Percentiles rank a stretch among this genome's conserved stretches.
Evolutionary conservation across 2,797 vertebrate species (phyloP).

Genomic region (Erethizon dorsatum): DNA sequence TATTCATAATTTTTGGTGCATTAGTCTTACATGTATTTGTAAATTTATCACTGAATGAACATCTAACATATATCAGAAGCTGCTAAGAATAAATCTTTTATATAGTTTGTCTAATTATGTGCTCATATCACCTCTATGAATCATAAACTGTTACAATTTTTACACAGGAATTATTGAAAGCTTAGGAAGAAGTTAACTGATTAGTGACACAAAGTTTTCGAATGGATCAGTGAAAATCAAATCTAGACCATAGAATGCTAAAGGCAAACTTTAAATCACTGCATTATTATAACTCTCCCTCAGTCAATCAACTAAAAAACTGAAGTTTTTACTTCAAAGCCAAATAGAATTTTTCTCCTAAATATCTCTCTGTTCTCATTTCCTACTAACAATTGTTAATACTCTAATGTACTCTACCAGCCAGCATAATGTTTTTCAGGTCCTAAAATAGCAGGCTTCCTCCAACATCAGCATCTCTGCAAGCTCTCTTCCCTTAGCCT

Average conservation of each 20-base stretch:
- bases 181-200: not conserved
- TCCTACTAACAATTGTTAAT: not conserved
- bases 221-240: not conserved
- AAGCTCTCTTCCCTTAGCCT: not conserved
- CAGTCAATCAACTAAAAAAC: not conserved
- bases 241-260: not conserved
- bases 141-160: not conserved
- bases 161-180: not conserved
- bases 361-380: not conserved
- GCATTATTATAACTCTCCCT: not conserved
- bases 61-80: not conserved
- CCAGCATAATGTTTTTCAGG: no score
- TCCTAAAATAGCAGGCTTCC: not conserved
- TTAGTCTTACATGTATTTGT: not conserved
- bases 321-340: not conserved
- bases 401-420: not conserved
- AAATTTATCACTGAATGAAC: not conserved
- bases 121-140: not conserved
- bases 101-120: not conserved
- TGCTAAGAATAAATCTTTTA: not conserved
- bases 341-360: not conserved
- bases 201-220: not conserved
- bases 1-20: not conserved
- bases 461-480: not conserved
- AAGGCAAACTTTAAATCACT: not conserved